Conservation (phyloP, 2,888 invertebrate genomes). For the Lutraria lutraria region DNA sequence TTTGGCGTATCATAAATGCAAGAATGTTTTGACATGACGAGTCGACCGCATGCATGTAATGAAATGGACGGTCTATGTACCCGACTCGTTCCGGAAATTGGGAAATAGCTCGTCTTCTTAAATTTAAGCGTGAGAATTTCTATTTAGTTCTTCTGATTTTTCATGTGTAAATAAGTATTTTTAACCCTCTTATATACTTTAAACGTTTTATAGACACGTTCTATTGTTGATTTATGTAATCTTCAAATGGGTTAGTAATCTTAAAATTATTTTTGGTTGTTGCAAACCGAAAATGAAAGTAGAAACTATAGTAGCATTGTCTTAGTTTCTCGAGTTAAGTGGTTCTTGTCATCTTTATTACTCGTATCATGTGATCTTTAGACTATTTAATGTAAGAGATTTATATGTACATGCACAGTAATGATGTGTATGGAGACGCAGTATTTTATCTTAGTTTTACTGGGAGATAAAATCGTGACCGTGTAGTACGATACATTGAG, state of each 20-base stretch:
- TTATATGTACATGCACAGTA: not conserved
- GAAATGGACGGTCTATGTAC: not conserved
- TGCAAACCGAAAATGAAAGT: conserved; percentile 9
- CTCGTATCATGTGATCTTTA: not conserved
- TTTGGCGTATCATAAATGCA: too few species aligned
- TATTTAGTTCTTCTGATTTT: not conserved
- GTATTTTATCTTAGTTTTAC: not conserved
- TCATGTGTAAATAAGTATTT: not conserved
- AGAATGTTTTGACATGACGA: too few species aligned
- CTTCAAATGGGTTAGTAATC: not conserved
- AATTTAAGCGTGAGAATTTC: not conserved
- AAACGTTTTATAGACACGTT: not conserved
- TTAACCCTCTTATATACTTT: not conserved
- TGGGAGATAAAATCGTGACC: not conserved
- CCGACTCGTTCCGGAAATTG: not conserved
- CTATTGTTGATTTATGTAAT: not conserved
- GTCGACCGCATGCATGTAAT: too few species aligned
- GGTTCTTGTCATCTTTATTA: not conserved
- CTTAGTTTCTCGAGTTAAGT: not conserved
- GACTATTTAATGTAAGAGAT: not conserved
- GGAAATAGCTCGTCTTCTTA: not conserved
- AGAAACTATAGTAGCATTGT: not conserved
- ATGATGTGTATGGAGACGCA: not conserved
- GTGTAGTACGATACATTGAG: not conserved
- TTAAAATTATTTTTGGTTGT: not conserved